Evolutionary conservation across 2,113 vertebrate genomes (phyloP), one percentile per base, ranked within the genome.

Genomic region (Pionites leucogaster): DNA sequence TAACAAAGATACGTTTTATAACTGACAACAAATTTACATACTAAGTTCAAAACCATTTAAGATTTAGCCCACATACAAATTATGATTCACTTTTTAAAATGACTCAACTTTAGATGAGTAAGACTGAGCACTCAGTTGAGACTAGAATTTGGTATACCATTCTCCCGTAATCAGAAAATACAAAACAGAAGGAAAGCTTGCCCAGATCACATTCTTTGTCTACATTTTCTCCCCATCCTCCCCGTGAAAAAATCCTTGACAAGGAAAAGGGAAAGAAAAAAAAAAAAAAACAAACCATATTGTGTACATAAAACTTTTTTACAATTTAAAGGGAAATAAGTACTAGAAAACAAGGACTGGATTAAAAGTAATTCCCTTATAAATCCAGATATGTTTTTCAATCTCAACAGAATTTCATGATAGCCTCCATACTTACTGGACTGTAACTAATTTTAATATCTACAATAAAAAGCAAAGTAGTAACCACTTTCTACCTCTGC

Each of bases 31-130:
- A 93, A 95, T 93, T 94, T 84, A 70, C 88, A 92, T 90, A 59
- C 10, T 31, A 84, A 84, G 27, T 85, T 82, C 35, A 81, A 95
- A 95, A 77, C 5, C 0, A 0, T 49, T 88, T 72, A 69, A 81
- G 39, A 57, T 64, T 81, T 69, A 94, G 81, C 87, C 81, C 89
- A 95, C 91, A 95, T 60, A 87, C 85, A 88, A 95, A 93, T 82
- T 57, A 76, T 90, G 57, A 96, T 88, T 95, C 57, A 82, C 72
- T 86, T 90, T 89, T 39, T 20, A 13, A 82, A 92, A 52, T 95
- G 16, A 93, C 67, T 93, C 85, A 84, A 50, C 74, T 85, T 81
- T 16, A 91, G 16, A 71, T 37, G 28, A 85, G 37, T 31, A 91
- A 90, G 59, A 90, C 18, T 53, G 31, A 95, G 25, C 41, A 63